A percentile compares a stretch with the other conserved stretches of the same genome.
phyloP scores from a whole-genome alignment of 1,140 invertebrate species.

The Carcinoscorpius rotundicauda region DNA sequence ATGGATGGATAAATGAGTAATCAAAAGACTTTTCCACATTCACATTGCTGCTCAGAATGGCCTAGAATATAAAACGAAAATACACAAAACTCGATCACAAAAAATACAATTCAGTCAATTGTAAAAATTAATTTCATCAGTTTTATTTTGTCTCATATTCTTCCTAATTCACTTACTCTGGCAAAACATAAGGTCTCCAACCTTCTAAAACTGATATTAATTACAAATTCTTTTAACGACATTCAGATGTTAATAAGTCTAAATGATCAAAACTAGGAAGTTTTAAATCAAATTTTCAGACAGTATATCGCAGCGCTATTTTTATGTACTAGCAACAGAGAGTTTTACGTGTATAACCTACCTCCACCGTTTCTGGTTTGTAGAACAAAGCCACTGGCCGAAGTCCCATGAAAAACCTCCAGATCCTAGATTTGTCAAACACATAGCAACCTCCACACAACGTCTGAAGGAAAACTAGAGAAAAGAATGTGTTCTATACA shows the following conservation, averaged over 20 bases:
- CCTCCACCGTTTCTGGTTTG: conserved; percentile 25
- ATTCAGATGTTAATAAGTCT: background rate
- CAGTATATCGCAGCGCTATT: too few relatives aligned
- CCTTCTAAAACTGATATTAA: background rate
- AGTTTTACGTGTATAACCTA: conserved; percentile 1
- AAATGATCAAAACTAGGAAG: too few relatives aligned
- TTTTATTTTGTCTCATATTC: too few relatives aligned
- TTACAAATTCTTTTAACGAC: background rate
- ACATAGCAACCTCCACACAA: conserved; percentile 20
- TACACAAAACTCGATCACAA: too few relatives aligned
- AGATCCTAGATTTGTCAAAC: conserved; percentile 19
- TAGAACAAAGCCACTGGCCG: conserved; percentile 21
- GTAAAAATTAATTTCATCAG: too few relatives aligned
- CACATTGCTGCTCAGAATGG: conserved; percentile 43
- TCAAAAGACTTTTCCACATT: conserved; percentile 67
- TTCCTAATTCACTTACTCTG: too few relatives aligned
- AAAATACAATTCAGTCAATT: too few relatives aligned
- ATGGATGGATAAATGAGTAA: conserved; percentile 57
- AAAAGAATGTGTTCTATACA: too few relatives aligned
- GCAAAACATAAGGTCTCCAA: too few relatives aligned
- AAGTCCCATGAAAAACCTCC: conserved; percentile 22
- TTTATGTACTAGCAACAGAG: too few relatives aligned
- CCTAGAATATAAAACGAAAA: conserved; percentile 25
- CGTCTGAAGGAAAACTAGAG: conserved; percentile 22
- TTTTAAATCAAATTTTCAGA: too few relatives aligned